Base-by-base conservation (phyloP, 2,797 vertebrate species). In the Phoebastria nigripes region DNA sequence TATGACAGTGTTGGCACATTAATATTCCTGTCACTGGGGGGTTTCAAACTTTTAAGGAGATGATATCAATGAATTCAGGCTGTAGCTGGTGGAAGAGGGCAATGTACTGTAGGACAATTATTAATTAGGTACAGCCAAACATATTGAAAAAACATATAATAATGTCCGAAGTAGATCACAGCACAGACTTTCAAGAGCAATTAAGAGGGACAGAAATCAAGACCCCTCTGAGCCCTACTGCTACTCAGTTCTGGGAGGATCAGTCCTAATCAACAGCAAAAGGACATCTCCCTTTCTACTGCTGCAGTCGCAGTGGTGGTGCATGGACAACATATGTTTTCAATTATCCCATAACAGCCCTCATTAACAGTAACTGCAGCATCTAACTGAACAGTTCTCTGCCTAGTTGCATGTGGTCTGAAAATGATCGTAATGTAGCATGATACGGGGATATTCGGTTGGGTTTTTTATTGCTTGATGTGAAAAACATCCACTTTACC, bases 11-110 rank as follows among this genome's bases (percentile, higher is more conserved):
- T 99, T 98, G 98, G 99, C 98, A 99, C 99, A 99, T 99, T 99
- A 99, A 99, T 99, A 99, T 99, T 99, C 99, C 98, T 99, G 99
- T 99, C 99, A 99, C 99, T 99, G 98, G 98, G 99, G 99, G 98
- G 98, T 99, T 99, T 99, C 98, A 99, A 99, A 99, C 99, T 99
- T 99, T 99, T 99, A 99, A 99, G 99, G 99, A 98, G 98, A 99
- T 98, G 98, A 98, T 99, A 99, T 99, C 99, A 99, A 98, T 98
- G 99, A 99, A 99, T 99, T 98, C 98, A 99, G 98, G 98, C 98
- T 99, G 97, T 98, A 98, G 98, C 99, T 99, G 98, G 98, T 98
- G 98, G 99, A 99, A 99, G 98, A 98, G 98, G 98, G 98, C 90
- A 98, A 98, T 98, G 98, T 99, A 96, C 37, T 95, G 73, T 95